Evolutionary conservation across 2,797 vertebrate genomes (phyloP).

Genomic region (Rousettus madagascariensis): DNA sequence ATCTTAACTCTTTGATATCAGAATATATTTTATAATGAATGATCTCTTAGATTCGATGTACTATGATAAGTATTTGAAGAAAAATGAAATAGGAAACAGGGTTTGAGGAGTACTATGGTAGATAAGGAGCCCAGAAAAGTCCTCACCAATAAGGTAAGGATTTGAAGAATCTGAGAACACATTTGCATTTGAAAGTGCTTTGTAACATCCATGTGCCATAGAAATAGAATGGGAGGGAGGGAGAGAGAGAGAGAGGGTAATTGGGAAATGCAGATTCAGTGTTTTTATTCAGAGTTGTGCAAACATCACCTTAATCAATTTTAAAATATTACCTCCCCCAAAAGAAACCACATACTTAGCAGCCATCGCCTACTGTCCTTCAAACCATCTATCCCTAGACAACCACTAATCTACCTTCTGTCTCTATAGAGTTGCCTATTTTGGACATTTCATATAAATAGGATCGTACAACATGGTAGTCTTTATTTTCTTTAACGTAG

Average conservation of each 20-base stretch:
- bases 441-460: background rate
- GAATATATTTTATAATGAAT: background rate
- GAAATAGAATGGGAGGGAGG: background rate
- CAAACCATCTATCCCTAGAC: background rate
- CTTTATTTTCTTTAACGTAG: background rate
- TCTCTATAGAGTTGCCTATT: background rate
- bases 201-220: background rate
- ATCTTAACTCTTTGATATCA: background rate
- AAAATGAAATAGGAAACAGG: background rate
- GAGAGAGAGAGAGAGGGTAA: background rate
- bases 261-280: too few species aligned
- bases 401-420: background rate
- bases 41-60: background rate
- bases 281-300: background rate
- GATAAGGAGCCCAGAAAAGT: background rate
- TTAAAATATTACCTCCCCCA: background rate
- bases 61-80: background rate
- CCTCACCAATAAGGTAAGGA: background rate
- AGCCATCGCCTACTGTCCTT: background rate
- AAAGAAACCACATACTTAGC: background rate
- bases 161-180: background rate
- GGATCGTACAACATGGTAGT: background rate
- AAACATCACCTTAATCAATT: background rate
- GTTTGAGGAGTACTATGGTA: background rate
- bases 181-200: background rate